Evolutionary conservation across 2,888 invertebrate genomes (phyloP).

Genomic region (Esperia sulphurella): DNA sequence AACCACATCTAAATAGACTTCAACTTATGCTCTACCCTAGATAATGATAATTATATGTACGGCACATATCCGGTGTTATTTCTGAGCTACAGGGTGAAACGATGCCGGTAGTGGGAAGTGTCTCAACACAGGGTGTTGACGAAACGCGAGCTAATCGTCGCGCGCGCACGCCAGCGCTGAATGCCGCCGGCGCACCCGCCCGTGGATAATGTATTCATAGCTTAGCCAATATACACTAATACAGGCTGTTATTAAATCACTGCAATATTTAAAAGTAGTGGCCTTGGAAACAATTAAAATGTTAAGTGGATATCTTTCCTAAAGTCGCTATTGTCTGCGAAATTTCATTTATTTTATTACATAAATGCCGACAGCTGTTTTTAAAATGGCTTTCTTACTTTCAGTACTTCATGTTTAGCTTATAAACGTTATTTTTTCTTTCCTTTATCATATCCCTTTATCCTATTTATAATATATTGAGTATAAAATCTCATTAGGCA

Average conservation of each 20-base stretch:
- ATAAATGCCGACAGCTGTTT: too few species aligned
- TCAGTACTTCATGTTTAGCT: too few species aligned
- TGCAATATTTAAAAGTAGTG: neutral
- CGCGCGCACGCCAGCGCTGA: slow-evolving; percentile 30
- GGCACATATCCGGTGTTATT: slow-evolving; percentile 1
- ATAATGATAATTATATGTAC: neutral
- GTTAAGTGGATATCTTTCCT: too few species aligned
- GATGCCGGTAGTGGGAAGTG: slow-evolving; percentile 51
- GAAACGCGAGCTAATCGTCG: slow-evolving; percentile 58
- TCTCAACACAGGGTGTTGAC: slow-evolving; percentile 37
- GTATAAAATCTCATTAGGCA: too few species aligned
- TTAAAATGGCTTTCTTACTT: too few species aligned
- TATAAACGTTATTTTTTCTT: too few species aligned
- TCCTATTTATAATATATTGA: too few species aligned
- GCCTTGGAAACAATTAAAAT: neutral
- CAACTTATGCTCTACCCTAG: neutral
- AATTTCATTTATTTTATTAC: too few species aligned
- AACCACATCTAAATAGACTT: neutral
- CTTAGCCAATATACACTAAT: neutral
- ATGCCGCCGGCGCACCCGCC: slow-evolving; percentile 46
- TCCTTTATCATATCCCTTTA: too few species aligned
- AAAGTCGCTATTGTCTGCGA: too few species aligned
- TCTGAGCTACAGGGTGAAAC: slow-evolving; percentile 10
- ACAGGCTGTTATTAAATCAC: neutral
- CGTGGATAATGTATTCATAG: slow-evolving; percentile 52